Evolutionary conservation across 2,113 vertebrate species (phyloP), one percentile per base, ranked within the genome.

Genomic region (Gnathonemus longibarbis): DNA sequence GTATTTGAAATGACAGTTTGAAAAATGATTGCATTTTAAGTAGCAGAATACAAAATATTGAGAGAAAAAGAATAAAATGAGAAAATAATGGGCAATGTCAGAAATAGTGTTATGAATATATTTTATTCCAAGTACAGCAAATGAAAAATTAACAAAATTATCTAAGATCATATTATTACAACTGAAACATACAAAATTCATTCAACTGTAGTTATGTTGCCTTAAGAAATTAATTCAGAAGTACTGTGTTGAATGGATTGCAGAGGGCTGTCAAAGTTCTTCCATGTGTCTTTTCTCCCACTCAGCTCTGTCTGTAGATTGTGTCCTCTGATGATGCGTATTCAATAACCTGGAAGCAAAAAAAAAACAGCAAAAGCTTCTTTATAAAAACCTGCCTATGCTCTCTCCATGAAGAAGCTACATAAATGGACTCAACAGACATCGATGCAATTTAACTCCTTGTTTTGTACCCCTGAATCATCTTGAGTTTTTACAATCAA

Each of bases 41-140:
- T 84, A 24, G 5, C 19, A 48, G 83, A 84, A 84, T 24, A 46
- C 45, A 88, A 92, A 92, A 77, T n/a, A 5, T 74, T 42, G 1
- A 42, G 31, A 39, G 27, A 13, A 50, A 48, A 53, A 70, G 58
- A 56, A 80, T 89, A 74, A 91, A 90, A 93, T 90, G 70, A 77
- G 31, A 77, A 77, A 39, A 80, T 80, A 80, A 80, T 8, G 35
- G 15, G 5, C 15, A 42, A 19, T 42, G 74, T 80, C 35, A 80
- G 35, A 80, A 42, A 42, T 35, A 19, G 74, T 80, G 35, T 17
- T 77, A 39, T 35, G 31, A 77, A 77, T 39, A 77, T 13, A 77
- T 48, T 46, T 84, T 21, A 48, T 45, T 84, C 42, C 83, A 84
- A n/a, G 42, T 48, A 84, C 80, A 45, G 42, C 83, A 15, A 17